Conservation (phyloP, 2,113 vertebrate species). For the Tor tambroides region DNA sequence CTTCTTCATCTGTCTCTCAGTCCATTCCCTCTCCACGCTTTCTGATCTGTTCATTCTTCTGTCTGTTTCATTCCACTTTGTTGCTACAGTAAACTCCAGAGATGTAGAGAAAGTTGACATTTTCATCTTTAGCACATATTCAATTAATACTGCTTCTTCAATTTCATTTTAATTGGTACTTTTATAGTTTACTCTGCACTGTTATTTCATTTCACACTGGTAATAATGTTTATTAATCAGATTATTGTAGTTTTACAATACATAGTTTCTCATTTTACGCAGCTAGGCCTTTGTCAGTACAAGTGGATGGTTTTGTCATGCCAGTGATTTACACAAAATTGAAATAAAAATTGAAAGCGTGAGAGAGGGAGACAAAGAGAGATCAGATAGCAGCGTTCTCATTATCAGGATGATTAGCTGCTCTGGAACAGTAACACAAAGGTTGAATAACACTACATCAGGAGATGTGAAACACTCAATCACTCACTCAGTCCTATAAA, state of each 20-base stretch:
- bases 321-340: not conserved
- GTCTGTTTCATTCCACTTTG: conserved; percentile 17
- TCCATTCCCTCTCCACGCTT: not conserved
- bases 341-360: not conserved
- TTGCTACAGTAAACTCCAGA: not conserved
- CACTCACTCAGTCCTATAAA: not conserved
- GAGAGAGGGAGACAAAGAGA: not conserved
- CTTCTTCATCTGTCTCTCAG: conserved; percentile 29
- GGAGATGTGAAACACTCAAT: not conserved
- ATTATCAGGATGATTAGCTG: conserved; percentile 30
- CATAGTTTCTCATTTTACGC: not conserved
- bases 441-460: not conserved
- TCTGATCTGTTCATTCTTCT: conserved; percentile 44
- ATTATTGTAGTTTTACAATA: not conserved
- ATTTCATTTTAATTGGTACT: not conserved
- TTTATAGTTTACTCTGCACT: not conserved
- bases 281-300: not conserved
- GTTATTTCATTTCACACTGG: not conserved
- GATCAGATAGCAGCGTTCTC: not conserved
- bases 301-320: not conserved
- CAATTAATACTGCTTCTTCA: not conserved
- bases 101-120: no score
- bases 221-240: not conserved
- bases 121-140: no score
- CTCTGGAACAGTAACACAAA: not conserved